phyloP scores from a whole-genome alignment of 2,888 invertebrate species.

The Hemaris fuciformis region DNA sequence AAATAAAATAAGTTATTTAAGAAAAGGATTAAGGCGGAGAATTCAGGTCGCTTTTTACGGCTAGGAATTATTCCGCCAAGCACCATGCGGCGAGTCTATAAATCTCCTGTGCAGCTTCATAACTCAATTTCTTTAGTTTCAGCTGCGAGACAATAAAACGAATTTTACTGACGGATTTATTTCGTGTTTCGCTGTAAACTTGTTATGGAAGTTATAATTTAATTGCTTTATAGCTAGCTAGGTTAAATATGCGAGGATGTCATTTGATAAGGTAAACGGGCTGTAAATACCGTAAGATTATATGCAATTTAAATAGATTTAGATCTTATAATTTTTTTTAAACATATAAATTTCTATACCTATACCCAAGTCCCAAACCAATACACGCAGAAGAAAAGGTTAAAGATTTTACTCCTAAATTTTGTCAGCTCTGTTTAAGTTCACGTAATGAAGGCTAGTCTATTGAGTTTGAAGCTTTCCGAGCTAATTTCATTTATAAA shows the following conservation, averaged over 20 bases:
- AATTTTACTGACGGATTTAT: slow-evolving; percentile 32
- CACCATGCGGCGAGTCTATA: slow-evolving; percentile 52
- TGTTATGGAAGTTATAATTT: slow-evolving; percentile 23
- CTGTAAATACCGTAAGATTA: not conserved
- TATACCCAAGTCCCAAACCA: too few relatives aligned
- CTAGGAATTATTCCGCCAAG: slow-evolving; percentile 18
- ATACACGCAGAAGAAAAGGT: too few relatives aligned
- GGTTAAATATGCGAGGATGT: not conserved
- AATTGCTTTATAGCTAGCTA: slow-evolving; percentile 16
- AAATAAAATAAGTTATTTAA: slow-evolving; percentile 29
- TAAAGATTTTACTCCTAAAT: too few relatives aligned
- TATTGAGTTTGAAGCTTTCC: too few relatives aligned
- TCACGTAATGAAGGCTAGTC: too few relatives aligned
- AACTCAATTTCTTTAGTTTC: slow-evolving; percentile 55
- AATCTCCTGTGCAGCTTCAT: slow-evolving; percentile 54
- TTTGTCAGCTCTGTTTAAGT: too few relatives aligned
- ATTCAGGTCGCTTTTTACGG: slow-evolving; percentile 24
- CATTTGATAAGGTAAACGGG: not conserved
- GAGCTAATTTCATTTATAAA: not conserved
- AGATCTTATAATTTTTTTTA: too few relatives aligned
- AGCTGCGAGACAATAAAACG: slow-evolving; percentile 45
- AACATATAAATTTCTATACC: too few relatives aligned
- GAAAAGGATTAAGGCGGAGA: slow-evolving; percentile 22
- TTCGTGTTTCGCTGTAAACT: slow-evolving; percentile 27
- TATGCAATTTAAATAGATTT: not conserved